phyloP scores from a whole-genome alignment of 2,888 invertebrate species.

The Ditula angustiorana region DNA sequence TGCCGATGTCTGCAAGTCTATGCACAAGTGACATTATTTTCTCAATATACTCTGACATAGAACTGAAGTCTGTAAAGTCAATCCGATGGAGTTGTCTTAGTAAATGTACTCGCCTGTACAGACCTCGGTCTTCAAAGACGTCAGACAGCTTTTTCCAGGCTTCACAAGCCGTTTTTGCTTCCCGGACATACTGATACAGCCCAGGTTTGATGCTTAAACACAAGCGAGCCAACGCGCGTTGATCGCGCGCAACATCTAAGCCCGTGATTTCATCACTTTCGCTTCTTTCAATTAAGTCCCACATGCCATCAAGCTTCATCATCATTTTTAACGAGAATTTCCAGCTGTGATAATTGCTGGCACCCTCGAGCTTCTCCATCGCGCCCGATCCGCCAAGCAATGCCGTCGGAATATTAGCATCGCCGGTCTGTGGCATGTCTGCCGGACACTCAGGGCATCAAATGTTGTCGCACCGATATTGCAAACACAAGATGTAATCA shows the following conservation, averaged over 20 bases:
- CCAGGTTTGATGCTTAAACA: neutral
- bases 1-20: neutral
- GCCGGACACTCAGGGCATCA: too few species aligned
- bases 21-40: neutral
- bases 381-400: too few species aligned
- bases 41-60: neutral
- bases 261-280: neutral
- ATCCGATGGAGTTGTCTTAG: neutral
- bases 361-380: too few species aligned
- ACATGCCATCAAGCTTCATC: neutral
- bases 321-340: neutral
- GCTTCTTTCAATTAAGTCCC: neutral
- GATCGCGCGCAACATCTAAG: neutral
- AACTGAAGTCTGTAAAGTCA: neutral
- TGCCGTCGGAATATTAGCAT: too few species aligned
- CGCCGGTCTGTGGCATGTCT: too few species aligned
- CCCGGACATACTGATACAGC: neutral
- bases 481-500: neutral
- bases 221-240: neutral
- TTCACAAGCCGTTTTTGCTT: neutral
- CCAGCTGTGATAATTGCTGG: too few species aligned
- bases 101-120: neutral
- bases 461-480: too few species aligned
- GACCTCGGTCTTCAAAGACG: neutral
- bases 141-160: neutral